phyloP scores from a whole-genome alignment of 2,113 vertebrate genomes.

The Nematolebias whitei region DNA sequence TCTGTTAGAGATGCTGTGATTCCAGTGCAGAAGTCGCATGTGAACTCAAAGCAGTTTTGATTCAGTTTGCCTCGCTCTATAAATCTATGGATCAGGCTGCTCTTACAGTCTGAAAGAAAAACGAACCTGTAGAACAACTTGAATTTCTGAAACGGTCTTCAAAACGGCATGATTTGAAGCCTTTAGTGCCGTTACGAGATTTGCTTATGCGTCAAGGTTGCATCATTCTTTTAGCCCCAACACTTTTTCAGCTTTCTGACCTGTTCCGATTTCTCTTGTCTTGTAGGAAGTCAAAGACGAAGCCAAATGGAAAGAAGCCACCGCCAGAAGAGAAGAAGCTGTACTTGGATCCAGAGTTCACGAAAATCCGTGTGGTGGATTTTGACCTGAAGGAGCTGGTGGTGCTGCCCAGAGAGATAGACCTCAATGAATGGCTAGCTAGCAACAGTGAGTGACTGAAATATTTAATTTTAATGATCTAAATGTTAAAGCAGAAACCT shows the following conservation, averaged over 20 bases:
- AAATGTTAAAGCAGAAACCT: background rate
- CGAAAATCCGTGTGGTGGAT: slow-evolving; percentile 92
- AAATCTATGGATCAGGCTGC: background rate
- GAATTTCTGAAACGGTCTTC: too few relatives aligned
- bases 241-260: slow-evolving; percentile 13
- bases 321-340: slow-evolving; percentile 92
- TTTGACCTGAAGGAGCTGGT: slow-evolving; percentile 96
- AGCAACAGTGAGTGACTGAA: slow-evolving; percentile 90
- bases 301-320: slow-evolving; percentile 97
- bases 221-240: too few relatives aligned
- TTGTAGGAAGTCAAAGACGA: slow-evolving; percentile 95
- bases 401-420: slow-evolving; percentile 94
- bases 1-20: background rate
- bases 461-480: too few relatives aligned
- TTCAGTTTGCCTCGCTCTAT: too few relatives aligned
- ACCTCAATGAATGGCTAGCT: slow-evolving; percentile 98
- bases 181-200: too few relatives aligned
- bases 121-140: too few relatives aligned
- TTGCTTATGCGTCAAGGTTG: too few relatives aligned
- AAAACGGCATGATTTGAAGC: too few relatives aligned
- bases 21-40: too few relatives aligned
- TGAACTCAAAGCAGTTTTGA: too few relatives aligned
- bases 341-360: slow-evolving; percentile 94
- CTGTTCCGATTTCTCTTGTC: background rate
- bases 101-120: too few relatives aligned